These are phyloP conservation scores for Leucophenga maculata DNA, from an alignment of 2,888 invertebrate genomes.

Conservation along the genomic window DNA sequence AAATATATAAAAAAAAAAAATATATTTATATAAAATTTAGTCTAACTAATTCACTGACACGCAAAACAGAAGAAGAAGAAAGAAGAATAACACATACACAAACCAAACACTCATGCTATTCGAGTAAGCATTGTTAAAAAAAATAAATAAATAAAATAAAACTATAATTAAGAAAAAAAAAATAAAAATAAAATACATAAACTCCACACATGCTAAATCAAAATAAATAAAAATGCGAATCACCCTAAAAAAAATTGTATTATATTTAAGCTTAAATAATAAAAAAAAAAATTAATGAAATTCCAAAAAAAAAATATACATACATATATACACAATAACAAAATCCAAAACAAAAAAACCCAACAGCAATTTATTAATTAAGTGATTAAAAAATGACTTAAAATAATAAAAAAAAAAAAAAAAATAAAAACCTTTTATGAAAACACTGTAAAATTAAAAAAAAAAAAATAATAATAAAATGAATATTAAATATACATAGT, in stretches of 20 bases:
- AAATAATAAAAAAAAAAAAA: conserved; percentile 48
- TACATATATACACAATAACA: conserved; percentile 29
- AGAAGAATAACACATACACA: conserved; percentile 29
- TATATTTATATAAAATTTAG: conserved; percentile 35
- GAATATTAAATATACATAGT: conserved; percentile 39
- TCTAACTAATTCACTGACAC: conserved; percentile 11
- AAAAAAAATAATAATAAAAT: conserved; percentile 34
- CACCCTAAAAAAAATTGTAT: conserved; percentile 54
- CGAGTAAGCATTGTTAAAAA: conserved; percentile 50
- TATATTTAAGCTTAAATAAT: conserved; percentile 55
- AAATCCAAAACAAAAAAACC: conserved; percentile 32
- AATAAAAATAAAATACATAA: conserved; percentile 30
- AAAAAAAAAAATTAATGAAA: conserved; percentile 35
- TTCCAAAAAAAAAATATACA: conserved; percentile 52
- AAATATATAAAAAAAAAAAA: conserved; percentile 34
- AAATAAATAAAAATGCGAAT: conserved; percentile 27
- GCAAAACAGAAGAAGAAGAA: conserved; percentile 32
- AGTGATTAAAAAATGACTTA: conserved; percentile 47
- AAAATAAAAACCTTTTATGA: conserved; percentile 30
- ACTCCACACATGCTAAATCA: conserved; percentile 32
- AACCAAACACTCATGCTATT: conserved; percentile 39
- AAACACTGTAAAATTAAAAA: conserved; percentile 23
- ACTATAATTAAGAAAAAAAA: conserved; percentile 33
- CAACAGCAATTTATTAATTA: conserved; percentile 57
- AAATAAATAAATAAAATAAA: conserved; percentile 24